Percentiles rank a stretch among this genome's conserved stretches.
Evolutionary conservation across 2,113 vertebrate species (phyloP).

Genomic region (Pantherophis guttatus): DNA sequence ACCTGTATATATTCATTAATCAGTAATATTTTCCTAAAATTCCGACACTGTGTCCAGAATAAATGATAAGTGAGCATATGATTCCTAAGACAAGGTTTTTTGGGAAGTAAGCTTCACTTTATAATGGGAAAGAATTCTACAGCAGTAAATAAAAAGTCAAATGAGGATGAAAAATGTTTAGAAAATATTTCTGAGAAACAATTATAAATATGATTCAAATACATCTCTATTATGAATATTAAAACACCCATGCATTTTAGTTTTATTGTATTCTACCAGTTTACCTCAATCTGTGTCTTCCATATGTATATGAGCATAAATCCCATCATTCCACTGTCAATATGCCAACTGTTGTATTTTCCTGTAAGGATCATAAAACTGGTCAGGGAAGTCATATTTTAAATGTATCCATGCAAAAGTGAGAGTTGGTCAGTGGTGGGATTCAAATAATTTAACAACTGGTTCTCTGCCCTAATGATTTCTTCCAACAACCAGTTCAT

Average conservation of each 20-base stretch:
- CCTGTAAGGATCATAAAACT: background rate
- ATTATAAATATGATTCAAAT: background rate
- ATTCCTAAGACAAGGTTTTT: background rate
- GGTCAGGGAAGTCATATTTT: background rate
- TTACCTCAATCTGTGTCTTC: background rate
- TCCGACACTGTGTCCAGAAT: background rate
- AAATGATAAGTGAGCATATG: background rate
- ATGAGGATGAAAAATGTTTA: background rate
- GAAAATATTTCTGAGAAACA: background rate
- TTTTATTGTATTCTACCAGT: background rate
- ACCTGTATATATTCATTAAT: background rate
- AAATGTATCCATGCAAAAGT: background rate
- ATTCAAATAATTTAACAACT: too few species aligned
- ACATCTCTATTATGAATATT: background rate
- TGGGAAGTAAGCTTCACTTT: background rate
- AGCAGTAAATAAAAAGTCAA: background rate
- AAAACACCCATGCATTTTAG: background rate
- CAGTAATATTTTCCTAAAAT: background rate
- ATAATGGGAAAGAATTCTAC: background rate
- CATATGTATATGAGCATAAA: background rate
- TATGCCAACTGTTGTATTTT: background rate
- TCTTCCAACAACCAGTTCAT: too few species aligned
- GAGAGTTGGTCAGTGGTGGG: background rate
- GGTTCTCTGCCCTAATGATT: too few species aligned
- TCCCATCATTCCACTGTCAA: background rate